Evolutionary conservation across 1,140 invertebrate genomes (phyloP).

Genomic region (Rhizoglyphus robini): DNA sequence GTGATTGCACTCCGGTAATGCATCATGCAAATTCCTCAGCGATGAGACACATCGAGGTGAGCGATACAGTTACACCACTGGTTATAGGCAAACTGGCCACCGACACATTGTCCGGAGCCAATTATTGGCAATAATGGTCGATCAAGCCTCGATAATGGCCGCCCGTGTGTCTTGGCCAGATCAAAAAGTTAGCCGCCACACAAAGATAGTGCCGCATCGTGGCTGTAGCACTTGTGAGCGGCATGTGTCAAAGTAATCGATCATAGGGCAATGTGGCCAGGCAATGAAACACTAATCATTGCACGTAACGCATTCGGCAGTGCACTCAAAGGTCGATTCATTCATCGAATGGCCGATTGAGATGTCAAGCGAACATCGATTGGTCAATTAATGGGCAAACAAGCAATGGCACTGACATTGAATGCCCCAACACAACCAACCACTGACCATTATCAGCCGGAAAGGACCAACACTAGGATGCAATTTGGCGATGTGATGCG

Average conservation of each 20-base stretch:
- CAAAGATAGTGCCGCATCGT: not conserved
- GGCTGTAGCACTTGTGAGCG: not conserved
- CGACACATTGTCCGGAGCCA: not conserved
- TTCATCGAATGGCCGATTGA: not conserved
- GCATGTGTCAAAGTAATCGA: constrained; percentile 10
- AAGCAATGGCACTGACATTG: no score
- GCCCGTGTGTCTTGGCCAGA: not conserved
- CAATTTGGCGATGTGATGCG: no score
- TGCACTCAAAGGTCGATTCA: not conserved
- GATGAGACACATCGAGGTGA: not conserved
- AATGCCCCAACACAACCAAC: not conserved
- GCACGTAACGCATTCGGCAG: no score
- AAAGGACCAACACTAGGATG: no score
- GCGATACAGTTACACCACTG: not conserved
- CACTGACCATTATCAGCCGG: not conserved
- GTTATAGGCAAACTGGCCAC: not conserved
- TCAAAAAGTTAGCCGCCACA: not conserved
- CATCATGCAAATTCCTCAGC: not conserved
- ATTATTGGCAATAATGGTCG: not conserved
- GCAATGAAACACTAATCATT: no score
- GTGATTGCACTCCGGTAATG: not conserved
- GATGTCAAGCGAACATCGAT: constrained; percentile 7
- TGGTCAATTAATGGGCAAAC: not conserved
- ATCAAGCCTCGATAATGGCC: not conserved
- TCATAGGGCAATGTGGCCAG: not conserved